Evolutionary conservation across 1,140 invertebrate species (phyloP).

Genomic region (Neodiprion lecontei): DNA sequence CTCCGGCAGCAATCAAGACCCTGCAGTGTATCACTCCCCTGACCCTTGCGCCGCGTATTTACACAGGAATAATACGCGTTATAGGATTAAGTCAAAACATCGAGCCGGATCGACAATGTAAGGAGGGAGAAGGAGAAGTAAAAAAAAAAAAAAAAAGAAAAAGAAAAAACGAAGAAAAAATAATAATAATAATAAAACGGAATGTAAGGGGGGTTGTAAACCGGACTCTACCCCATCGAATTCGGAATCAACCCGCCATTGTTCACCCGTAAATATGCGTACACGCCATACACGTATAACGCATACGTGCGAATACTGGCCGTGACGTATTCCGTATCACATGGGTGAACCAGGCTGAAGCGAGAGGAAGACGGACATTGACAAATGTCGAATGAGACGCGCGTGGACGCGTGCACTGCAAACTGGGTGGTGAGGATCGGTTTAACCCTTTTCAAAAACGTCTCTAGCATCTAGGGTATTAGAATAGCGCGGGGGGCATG

Average conservation of each 20-base stretch:
- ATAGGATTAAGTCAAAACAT: constrained; percentile 56
- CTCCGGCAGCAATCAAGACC: neutral
- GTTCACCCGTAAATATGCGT: constrained; percentile 5
- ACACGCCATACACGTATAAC: neutral
- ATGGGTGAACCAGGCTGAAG: no score
- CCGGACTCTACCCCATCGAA: constrained; percentile 22
- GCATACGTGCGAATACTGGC: neutral
- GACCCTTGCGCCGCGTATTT: constrained; percentile 40
- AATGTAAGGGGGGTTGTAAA: constrained; percentile 22
- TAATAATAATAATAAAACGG: constrained; percentile 11
- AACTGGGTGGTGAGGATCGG: neutral
- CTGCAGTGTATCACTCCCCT: neutral
- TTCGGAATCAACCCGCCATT: constrained; percentile 33
- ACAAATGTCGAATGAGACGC: no score
- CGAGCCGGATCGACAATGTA: constrained; percentile 32
- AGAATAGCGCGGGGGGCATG: no score
- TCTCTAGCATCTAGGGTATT: no score
- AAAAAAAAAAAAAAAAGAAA: neutral
- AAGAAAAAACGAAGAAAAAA: neutral
- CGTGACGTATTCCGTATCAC: no score
- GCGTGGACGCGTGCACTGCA: no score
- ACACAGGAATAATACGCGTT: constrained; percentile 54
- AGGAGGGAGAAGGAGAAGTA: neutral
- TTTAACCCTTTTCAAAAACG: neutral
- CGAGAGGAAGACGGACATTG: no score